Evolutionary conservation across 2,888 invertebrate genomes (phyloP), one percentile per base, ranked within the genome.

Genomic region (Tipula vernalis): DNA sequence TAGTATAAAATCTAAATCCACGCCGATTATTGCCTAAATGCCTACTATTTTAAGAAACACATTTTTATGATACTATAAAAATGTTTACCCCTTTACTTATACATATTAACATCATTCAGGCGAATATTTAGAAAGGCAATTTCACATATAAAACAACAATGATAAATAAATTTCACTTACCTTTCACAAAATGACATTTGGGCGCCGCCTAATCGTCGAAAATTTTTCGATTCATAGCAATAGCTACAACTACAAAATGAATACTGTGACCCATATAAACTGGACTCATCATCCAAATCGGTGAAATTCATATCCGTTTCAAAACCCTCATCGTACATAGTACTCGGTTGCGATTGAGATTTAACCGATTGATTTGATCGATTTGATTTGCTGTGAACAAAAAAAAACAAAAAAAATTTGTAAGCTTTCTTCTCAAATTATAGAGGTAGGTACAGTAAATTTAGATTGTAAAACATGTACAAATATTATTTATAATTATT

Each of bases 231-330:
- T 87, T 93, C 92, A 86, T 92, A 92, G 90, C 94, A 94, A 89
- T 94, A 94, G 89, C 93, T 94, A 90, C 94, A 94, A 89, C 93
- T 93, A 90, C 94, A 94, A 84, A 91, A 90, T 0, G 94, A 93
- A 90, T 93, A 94, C 89, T 93, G 93, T 87, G 94, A 94, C 0
- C 93, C 94, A 71, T 92, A 91, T 87, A 92, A 86, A 15, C 91
- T 93, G 0, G 93, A 93, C 85, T 90, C 90, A 86, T 88, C 89
- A 83, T 86, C 86, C 6, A 86, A n/a, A 86, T 89, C 89, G 51
- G 86, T 87, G 3, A 88, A 87, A 87, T 88, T 87, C 39, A 88
- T 87, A 84, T 88, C 85, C 1, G 51, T 87, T 15, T 88, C 88
- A 86, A 85, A 87, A 18, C 87, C 88, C 86, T 87, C 88, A 42